Evolutionary conservation across 2,113 vertebrate species (phyloP), one percentile per base, ranked within the genome.

Genomic region (Pollachius pollachius): DNA sequence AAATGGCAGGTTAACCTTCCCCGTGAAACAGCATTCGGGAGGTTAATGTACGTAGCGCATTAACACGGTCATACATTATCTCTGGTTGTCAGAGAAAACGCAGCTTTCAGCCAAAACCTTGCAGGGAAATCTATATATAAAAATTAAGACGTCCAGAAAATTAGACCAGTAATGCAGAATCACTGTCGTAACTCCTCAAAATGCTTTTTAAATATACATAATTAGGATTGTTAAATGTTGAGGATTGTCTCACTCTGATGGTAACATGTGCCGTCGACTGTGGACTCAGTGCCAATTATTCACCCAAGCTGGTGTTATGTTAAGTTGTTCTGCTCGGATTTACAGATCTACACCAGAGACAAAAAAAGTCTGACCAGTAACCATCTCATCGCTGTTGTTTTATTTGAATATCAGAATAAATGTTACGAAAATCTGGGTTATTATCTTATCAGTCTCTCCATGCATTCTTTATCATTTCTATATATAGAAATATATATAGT

Each of bases 1-100:
- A 64, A 84, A 69, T 65, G 75, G 48, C 64, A 62, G 69, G 66
- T 75, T 74, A 79, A 67, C 69, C 70, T 65, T 69, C 25, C 65
- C 56, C 70, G 12, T 73, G 19, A 69, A 73, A 64, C 17, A 59
- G 15, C 25, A 64, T 21, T 65, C 54, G 54, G 12, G 30, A 48
- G 12, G 54, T 37, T n/a, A 27, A 56, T 23, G 60, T 56, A 70
- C 70, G 59, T 5, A 58, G 34, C 23, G 66, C 70, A 61, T 81
- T 76, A 74, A 54, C 58, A 21, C 63, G 41, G 54, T 57, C 71
- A 74, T 78, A 61, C 57, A 58, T 77, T 72, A 59, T 57, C 19
- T 67, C 17, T 68, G 2, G 16, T 48, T 62, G 63, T 76, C 64
- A 72, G 65, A 69, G 73, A 77, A 59, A 27, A 15, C 54, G 63